Evolutionary conservation across 37 sponge, comb jelly and placozoan species (phyloP), one percentile per base, ranked within the genome.

Genomic region (Eunapius fragilis): DNA sequence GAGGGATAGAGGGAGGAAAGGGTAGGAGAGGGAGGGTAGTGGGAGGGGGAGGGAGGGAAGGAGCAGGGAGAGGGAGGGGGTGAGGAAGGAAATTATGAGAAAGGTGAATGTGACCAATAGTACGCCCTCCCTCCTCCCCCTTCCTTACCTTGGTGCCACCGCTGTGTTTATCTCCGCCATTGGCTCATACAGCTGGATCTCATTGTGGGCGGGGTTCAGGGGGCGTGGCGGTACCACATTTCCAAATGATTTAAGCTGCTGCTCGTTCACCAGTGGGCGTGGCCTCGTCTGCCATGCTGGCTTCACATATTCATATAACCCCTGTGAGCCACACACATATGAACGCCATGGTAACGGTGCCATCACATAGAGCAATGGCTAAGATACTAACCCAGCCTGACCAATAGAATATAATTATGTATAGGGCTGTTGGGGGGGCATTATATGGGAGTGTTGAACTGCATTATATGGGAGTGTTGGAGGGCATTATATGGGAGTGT

Each of bases 261-360:
- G 84, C 67, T 97, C 92, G 31, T 93, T 90, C 2, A 93, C 68
- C 25, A 70, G 23, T 58, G 92, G 94, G 69, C 85, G 77, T 31
- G 79, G 78, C 30, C 88, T 78, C 23, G 71, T 71, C 84, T 91
- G 91, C 98, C 98, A 97, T 31, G 71, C 35, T 70, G 98, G 98
- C 85, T 88, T 88, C 48, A 90, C 89, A 84, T 93, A 97, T 67
- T 95, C 98, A 91, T 75, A 95, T 38, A 97, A 67, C 34, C 98
- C 98, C 94, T 96, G 49, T 2, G 76, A 23, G 14, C 4, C 3
- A 78, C 58, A 78, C 19, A 77, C 17, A 68, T 25, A 25, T 47
- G 12, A 36, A 6, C 41, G 19, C 25, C 31, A 69, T 41, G 10
- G 7, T 14, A 58, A 58, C 58, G 6, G 41, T 6, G 6, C 6